phyloP scores from a whole-genome alignment of 1,140 invertebrate genomes.

The Bombus soroeensis region DNA sequence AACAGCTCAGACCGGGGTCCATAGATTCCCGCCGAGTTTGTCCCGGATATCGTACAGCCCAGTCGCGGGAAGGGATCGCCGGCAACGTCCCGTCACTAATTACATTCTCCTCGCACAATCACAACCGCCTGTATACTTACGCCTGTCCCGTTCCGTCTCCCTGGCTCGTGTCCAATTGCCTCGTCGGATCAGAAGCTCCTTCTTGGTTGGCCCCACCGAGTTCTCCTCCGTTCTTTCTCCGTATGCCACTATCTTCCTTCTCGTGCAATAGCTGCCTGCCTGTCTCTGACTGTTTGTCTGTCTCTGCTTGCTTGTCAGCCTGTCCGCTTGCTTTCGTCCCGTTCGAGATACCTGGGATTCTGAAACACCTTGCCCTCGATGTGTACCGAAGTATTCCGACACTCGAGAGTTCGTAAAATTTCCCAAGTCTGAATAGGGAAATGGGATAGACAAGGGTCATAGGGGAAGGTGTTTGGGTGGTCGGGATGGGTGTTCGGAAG shows the following conservation, averaged over 20 bases:
- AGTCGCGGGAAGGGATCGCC: constrained; percentile 57
- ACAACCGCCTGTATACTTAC: constrained; percentile 66
- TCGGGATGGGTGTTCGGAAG: too few relatives aligned
- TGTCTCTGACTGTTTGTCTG: too few relatives aligned
- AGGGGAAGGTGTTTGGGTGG: too few relatives aligned
- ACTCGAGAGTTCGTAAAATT: background rate
- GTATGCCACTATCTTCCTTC: background rate
- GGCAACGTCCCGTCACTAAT: constrained; percentile 72
- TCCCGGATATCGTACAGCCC: constrained; percentile 57
- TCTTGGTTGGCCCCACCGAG: constrained; percentile 62
- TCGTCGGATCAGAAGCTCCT: constrained; percentile 76
- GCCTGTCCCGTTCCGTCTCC: constrained; percentile 45
- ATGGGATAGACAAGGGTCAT: background rate
- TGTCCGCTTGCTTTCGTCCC: background rate
- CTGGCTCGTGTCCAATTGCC: constrained; percentile 76
- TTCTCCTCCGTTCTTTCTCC: background rate
- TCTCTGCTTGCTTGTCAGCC: too few relatives aligned
- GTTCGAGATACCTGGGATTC: constrained; percentile 23
- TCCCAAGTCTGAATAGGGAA: too few relatives aligned
- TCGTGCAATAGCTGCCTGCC: background rate
- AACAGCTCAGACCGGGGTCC: constrained; percentile 52
- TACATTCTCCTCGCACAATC: constrained; percentile 77
- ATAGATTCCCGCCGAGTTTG: constrained; percentile 56
- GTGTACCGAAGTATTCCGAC: background rate
- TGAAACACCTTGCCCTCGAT: constrained; percentile 18